phyloP scores from a whole-genome alignment of 2,888 invertebrate genomes.

The Eulithis prunata region DNA sequence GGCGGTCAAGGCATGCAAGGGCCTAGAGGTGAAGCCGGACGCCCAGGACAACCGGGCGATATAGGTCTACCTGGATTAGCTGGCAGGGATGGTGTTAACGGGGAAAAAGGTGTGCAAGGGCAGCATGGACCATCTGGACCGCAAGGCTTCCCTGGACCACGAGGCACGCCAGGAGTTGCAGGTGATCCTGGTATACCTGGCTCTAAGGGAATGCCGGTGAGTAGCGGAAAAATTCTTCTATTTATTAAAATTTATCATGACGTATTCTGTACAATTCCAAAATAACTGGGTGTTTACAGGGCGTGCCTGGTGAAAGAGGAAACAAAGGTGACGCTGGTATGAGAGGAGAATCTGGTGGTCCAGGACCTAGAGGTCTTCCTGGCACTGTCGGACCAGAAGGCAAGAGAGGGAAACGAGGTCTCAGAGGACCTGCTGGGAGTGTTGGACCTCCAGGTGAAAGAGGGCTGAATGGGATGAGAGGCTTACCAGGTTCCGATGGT shows the following conservation, averaged over 20 bases:
- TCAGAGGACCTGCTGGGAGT: constrained; percentile 89
- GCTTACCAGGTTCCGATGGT: constrained; percentile 91
- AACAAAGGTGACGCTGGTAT: constrained; percentile 90
- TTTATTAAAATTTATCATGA: neutral
- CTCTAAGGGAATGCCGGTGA: constrained; percentile 89
- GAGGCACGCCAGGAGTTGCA: constrained; percentile 89
- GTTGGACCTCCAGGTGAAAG: constrained; percentile 90
- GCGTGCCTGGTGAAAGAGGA: constrained; percentile 91
- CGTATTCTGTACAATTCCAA: neutral
- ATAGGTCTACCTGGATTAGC: constrained; percentile 89
- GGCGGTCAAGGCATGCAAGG: constrained; percentile 93
- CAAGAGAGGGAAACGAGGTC: constrained; percentile 92
- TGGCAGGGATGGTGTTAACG: constrained; percentile 92
- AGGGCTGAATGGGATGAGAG: constrained; percentile 86
- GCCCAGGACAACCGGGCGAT: constrained; percentile 91
- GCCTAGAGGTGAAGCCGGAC: constrained; percentile 91
- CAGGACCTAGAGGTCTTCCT: constrained; percentile 90
- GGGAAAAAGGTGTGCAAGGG: constrained; percentile 92
- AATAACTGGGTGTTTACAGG: constrained; percentile 73
- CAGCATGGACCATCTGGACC: constrained; percentile 88
- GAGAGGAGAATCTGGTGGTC: constrained; percentile 89
- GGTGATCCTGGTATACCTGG: constrained; percentile 91
- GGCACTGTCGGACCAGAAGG: constrained; percentile 91
- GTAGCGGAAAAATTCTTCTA: constrained; percentile 35
- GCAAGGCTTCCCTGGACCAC: constrained; percentile 92